These are phyloP conservation scores for Anas bahamensis DNA, from an alignment of 2,797 vertebrate genomes.

Conservation along the genomic window DNA sequence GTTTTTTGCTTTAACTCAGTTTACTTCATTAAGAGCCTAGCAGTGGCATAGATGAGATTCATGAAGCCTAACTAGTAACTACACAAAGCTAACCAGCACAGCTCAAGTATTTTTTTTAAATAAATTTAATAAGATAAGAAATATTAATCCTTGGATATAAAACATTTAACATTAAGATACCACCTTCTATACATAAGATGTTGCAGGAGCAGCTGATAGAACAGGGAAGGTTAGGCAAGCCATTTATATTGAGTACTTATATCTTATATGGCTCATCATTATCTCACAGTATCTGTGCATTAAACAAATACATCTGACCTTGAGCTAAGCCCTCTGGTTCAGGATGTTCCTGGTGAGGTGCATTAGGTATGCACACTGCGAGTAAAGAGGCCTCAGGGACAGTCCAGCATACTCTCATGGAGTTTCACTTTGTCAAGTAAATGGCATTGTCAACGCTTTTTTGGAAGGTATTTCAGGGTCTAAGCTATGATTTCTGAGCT, in stretches of 20 bases:
- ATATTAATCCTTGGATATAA: background rate
- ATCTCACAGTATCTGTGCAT: background rate
- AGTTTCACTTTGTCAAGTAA: background rate
- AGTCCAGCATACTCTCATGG: background rate
- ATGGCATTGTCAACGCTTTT: background rate
- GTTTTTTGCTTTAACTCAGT: background rate
- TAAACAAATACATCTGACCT: slow-evolving; percentile 8
- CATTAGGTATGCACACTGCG: background rate
- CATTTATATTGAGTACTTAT: background rate
- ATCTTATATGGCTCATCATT: background rate
- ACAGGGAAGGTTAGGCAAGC: background rate
- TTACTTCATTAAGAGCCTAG: background rate
- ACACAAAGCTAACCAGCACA: background rate
- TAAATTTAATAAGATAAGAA: background rate
- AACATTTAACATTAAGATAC: background rate
- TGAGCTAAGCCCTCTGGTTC: background rate
- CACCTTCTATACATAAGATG: background rate
- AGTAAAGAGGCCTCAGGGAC: background rate
- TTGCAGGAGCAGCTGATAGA: background rate
- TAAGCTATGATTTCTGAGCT: background rate
- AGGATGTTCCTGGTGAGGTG: background rate
- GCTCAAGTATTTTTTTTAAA: background rate
- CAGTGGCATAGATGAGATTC: background rate
- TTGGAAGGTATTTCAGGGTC: background rate
- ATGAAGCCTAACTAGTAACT: background rate